A percentile compares a stretch with the other conserved stretches of the same genome.
Evolutionary conservation across 2,113 vertebrate genomes (phyloP).

Genomic region (Sphyrna mokarran): DNA sequence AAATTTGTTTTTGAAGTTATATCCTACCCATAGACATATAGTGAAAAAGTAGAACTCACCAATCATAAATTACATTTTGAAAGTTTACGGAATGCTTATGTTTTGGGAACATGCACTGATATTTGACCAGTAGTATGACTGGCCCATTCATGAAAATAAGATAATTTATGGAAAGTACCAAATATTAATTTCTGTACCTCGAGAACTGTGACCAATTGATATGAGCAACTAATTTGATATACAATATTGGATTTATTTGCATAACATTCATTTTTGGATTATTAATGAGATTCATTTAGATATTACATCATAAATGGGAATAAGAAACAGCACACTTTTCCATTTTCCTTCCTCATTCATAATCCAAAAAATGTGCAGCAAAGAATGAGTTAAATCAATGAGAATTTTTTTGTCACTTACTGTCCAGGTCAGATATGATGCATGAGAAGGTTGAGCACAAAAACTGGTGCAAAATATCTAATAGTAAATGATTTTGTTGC

Average conservation of each 20-base stretch:
- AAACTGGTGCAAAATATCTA: background rate
- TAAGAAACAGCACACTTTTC: background rate
- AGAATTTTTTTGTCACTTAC: background rate
- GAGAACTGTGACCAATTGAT: background rate
- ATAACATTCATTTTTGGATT: background rate
- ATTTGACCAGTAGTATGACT: background rate
- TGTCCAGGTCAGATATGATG: background rate
- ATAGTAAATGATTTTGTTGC: background rate
- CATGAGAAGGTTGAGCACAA: background rate
- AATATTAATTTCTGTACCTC: background rate
- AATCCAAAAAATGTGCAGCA: background rate
- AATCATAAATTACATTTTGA: background rate
- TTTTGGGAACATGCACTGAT: background rate
- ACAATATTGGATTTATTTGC: background rate
- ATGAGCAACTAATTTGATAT: background rate
- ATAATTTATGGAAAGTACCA: background rate
- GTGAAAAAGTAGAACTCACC: background rate
- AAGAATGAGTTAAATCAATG: background rate
- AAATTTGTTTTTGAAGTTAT: background rate
- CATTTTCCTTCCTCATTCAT: background rate
- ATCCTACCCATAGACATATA: too few relatives aligned
- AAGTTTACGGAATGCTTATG: background rate
- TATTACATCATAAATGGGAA: background rate
- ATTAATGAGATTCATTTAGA: background rate
- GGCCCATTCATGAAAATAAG: background rate